Evolutionary conservation across 92 coral and sea anemone species (phyloP).

Genomic region (Bergia puertoricense): DNA sequence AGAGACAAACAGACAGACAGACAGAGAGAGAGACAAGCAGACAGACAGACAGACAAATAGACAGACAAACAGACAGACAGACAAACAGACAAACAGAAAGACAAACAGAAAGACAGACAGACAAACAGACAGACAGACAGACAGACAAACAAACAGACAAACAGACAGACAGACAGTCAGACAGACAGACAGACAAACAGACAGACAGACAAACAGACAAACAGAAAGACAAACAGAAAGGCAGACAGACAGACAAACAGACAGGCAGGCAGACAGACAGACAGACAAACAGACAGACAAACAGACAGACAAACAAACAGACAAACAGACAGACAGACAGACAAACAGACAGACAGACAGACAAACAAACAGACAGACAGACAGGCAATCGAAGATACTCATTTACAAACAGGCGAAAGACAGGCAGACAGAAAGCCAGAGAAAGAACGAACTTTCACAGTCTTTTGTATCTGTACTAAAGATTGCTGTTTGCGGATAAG

Average conservation of each 20-base stretch:
- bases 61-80: background rate
- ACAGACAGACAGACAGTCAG: background rate
- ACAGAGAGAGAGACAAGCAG: too few species aligned
- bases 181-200: too few species aligned
- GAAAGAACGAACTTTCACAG: too few species aligned
- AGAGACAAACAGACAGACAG: too few species aligned
- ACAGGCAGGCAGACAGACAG: too few species aligned
- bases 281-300: background rate
- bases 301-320: background rate
- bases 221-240: too few species aligned
- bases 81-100: background rate
- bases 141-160: background rate
- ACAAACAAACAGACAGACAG: background rate
- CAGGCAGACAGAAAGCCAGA: background rate
- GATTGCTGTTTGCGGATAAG: too few species aligned
- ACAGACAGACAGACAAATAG: background rate
- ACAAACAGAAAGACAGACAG: background rate
- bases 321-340: background rate
- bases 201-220: too few species aligned
- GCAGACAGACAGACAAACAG: too few species aligned
- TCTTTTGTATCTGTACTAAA: too few species aligned
- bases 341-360: background rate
- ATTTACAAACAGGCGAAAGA: background rate
- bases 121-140: background rate
- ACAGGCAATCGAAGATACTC: background rate